These are phyloP conservation scores for Elephantulus edwardii DNA, from an alignment of 2,113 vertebrate species.

Conservation along the genomic window DNA sequence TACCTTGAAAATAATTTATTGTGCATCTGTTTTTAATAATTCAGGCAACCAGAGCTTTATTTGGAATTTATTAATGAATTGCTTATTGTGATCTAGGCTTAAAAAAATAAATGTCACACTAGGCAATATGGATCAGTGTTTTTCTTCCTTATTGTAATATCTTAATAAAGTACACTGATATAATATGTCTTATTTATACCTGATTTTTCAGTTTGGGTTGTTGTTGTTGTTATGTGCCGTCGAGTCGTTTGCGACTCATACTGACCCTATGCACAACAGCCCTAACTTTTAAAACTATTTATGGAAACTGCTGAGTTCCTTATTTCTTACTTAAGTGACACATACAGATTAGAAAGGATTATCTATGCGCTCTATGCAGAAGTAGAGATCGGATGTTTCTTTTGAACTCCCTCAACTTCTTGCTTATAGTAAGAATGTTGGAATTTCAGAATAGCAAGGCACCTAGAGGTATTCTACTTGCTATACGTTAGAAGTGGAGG, in stretches of 20 bases:
- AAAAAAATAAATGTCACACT: not conserved
- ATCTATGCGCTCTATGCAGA: conserved; percentile 8
- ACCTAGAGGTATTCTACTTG: not conserved
- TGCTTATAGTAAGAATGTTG: conserved; percentile 10
- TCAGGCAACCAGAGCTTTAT: not conserved
- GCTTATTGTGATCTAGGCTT: not conserved
- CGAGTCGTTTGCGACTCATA: no score
- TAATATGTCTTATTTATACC: not conserved
- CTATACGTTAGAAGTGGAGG: conserved; percentile 18
- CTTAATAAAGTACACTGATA: not conserved
- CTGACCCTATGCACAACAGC: conserved; percentile 19
- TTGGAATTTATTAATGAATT: not conserved
- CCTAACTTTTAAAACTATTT: conserved; percentile 35
- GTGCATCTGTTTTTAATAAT: not conserved
- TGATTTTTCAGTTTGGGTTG: not conserved
- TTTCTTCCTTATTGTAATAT: not conserved
- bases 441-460: not conserved
- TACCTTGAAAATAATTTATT: not conserved
- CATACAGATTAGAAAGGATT: conserved; percentile 66
- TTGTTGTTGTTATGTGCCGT: no score
- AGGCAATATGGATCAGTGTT: not conserved
- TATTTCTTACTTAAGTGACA: conserved; percentile 42
- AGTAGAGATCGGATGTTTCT: not conserved
- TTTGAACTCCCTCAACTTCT: not conserved
- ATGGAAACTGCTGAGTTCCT: conserved; percentile 59